Evolutionary conservation across 2,113 vertebrate genomes (phyloP).

Genomic region (Piprites chloris): DNA sequence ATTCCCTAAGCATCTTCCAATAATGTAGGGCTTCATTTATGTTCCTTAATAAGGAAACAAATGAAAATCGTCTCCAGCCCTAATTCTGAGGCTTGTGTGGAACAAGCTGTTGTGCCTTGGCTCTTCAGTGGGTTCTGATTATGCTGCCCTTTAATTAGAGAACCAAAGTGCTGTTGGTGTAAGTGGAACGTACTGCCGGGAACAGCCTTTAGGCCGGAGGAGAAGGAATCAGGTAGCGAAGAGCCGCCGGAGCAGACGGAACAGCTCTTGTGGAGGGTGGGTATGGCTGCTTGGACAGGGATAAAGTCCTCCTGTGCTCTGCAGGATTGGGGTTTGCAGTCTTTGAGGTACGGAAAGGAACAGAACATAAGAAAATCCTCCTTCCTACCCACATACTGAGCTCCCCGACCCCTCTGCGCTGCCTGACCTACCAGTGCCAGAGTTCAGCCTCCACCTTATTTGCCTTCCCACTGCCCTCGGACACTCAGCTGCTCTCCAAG

Average conservation of each 20-base stretch:
- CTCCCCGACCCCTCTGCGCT: not conserved
- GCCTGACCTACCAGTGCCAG: not conserved
- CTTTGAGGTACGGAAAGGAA: not conserved
- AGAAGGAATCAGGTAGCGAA: not conserved
- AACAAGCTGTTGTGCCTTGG: constrained; percentile 26
- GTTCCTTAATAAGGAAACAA: constrained; percentile 47
- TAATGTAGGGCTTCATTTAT: constrained; percentile 15
- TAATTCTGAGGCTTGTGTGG: not conserved
- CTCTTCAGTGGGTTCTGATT: not conserved
- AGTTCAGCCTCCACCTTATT: rapidly evolving
- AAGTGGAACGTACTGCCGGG: not conserved
- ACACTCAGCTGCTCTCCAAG: not conserved
- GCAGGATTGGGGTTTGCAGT: not conserved
- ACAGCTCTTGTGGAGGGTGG: not conserved
- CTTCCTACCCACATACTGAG: not conserved
- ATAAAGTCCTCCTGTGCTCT: not conserved
- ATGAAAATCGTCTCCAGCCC: constrained; percentile 9
- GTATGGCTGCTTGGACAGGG: not conserved
- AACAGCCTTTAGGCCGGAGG: not conserved
- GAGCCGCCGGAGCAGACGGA: not conserved
- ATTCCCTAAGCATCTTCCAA: constrained; percentile 37
- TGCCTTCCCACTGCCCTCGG: not conserved
- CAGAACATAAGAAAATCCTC: not conserved
- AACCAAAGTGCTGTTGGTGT: not conserved
- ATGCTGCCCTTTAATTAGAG: constrained; percentile 49